Base-by-base conservation (phyloP, 2,797 vertebrate genomes). In the Crenichthys baileyi region DNA sequence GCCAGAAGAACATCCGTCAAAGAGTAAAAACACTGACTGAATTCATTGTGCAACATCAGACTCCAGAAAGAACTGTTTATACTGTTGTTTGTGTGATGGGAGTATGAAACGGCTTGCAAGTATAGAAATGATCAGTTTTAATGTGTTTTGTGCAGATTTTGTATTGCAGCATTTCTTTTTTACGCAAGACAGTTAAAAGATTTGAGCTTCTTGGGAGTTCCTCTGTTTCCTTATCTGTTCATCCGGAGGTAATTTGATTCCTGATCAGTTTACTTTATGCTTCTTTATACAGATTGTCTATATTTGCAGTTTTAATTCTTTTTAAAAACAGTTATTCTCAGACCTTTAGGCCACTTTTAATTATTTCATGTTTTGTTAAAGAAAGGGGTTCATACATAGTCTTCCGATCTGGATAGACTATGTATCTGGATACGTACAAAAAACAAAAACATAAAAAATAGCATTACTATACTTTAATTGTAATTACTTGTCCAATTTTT, bases 1-100 rank as follows among this genome's bases (percentile, higher is more conserved):
- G 26, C 75, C 36, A 78, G 74, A 79, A 70, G 63, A 61, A 76
- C 73, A 61, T 77, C 77, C 85, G 36, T 73, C 44, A 15, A 71
- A 36, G 36, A 53, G 58, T 1, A 1, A 56, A 75, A 31, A 68
- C 22, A 63, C 18, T 80, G 22, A 58, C 20, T 26, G 51, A 44
- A 11, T 11, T 36, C 41, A 31, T 56, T 75, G 71, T 53, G 16
- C 41, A 79, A 31, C 29, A 81, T 3, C 72, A 48, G 22, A 31
- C 68, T 24, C 58, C 24, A 31, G n/a, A 0, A 18, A 26, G 26
- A 65, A 51, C 31, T 4, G 44, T 48, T 76, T 2, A 2, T 55
- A 2, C 56, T 22, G 55, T 56, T 7, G 50, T 36, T 36, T 50
- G 68, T 39, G 61, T 0, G 18, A 61, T 26, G 29, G 15, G 63